Evolutionary conservation across 2,888 invertebrate species (phyloP).

Genomic region (Entomobrya proxima): DNA sequence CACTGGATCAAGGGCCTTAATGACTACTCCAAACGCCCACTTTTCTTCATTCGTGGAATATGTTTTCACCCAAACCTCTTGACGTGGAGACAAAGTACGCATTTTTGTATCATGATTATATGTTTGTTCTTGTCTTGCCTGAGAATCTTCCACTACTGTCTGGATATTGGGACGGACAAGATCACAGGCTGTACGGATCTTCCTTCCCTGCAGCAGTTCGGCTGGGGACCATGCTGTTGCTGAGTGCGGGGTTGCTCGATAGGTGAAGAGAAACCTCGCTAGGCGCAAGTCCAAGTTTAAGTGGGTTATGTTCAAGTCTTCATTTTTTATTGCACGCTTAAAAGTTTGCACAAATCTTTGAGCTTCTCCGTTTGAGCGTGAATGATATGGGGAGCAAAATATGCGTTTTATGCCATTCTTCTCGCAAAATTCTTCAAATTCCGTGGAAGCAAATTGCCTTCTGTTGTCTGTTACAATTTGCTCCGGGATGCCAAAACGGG

Average conservation of each 20-base stretch:
- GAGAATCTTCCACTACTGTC: neutral
- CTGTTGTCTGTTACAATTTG: too few relatives aligned
- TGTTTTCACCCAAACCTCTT: slow-evolving; percentile 39
- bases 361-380: neutral
- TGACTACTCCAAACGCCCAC: neutral
- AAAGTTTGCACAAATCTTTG: neutral
- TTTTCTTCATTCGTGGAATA: neutral
- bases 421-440: too few relatives aligned
- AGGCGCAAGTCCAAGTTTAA: neutral
- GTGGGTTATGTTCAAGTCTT: too few relatives aligned
- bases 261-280: neutral
- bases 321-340: neutral
- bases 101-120: neutral
- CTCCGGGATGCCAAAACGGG: too few relatives aligned
- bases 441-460: too few relatives aligned
- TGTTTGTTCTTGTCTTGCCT: neutral
- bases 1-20: neutral
- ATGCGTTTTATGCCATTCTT: too few relatives aligned
- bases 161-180: neutral
- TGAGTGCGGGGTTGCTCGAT: neutral
- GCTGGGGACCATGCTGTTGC: too few relatives aligned
- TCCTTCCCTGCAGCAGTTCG: too few relatives aligned
- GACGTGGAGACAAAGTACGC: neutral
- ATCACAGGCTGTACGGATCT: neutral
- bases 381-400: too few relatives aligned